Evolutionary conservation across 2,113 vertebrate species (phyloP), one percentile per base, ranked within the genome.

Genomic region (Vidua macroura): DNA sequence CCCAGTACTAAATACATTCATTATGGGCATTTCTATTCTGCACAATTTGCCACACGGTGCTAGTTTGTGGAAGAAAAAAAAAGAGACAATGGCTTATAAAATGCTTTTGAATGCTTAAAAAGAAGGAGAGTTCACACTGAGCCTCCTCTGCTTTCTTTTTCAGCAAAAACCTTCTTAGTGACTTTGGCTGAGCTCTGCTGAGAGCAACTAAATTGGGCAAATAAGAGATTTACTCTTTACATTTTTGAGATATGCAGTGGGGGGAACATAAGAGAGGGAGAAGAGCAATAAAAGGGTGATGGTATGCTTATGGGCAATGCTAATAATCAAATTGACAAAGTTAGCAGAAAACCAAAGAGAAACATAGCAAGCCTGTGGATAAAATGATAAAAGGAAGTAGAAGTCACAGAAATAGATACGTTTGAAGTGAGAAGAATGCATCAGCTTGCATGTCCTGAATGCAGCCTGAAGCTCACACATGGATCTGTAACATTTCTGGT

Each of bases 1-100:
- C 98, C 98, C 97, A 98, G 96, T 97, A 97, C 98, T 98, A 98
- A 98, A 98, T 97, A 98, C 98, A 99, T 99, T 99, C 98, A 99
- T 99, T 98, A 98, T 97, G 98, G 98, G 92, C 97, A 97, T 98
- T 98, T 98, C 97, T 97, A 98, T 98, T 99, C 98, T 98, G 94
- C 96, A 93, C 98, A 97, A 98, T 99, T 99, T 97, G 98, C 98
- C 98, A 99, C 98, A 98, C 98, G 92, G 98, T 91, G 39, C 98
- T 99, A 98, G 96, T 97, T 97, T 98, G 97, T 96, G 97, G 92
- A 92, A 86, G 84, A 73, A 86, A 97, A 79, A 84, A 94, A 80
- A 83, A 67, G 82, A 98, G 96, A 98, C 98, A 98, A 98, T 96
- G 96, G 97, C 96, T 98, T 98, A 98, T 98, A 98, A 98, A 98